These are phyloP conservation scores for Coregonus ussuriensis DNA, from an alignment of 2,797 vertebrate genomes.

Conservation along the genomic window DNA sequence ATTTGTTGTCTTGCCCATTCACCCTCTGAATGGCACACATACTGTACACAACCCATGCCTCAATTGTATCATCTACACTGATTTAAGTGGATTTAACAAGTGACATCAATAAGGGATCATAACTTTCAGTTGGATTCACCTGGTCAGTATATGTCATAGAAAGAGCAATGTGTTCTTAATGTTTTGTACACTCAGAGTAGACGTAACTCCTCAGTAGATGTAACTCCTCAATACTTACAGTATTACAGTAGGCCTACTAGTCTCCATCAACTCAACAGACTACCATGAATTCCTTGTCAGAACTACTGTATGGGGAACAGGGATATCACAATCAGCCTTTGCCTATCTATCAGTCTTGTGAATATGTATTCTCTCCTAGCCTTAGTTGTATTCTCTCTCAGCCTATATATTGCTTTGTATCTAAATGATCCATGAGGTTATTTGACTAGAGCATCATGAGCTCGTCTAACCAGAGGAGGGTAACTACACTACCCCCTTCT, in stretches of 20 bases:
- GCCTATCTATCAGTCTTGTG: constrained; percentile 14
- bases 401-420: constrained; percentile 4
- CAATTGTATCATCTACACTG: too few species aligned
- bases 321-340: not conserved
- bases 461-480: constrained; percentile 6
- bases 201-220: not conserved
- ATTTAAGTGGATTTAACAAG: too few species aligned
- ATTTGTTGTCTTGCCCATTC: too few species aligned
- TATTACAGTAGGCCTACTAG: not conserved
- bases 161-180: too few species aligned
- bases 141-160: too few species aligned
- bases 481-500: not conserved
- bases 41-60: too few species aligned
- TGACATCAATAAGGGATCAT: too few species aligned
- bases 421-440: constrained; percentile 6
- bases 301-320: not conserved
- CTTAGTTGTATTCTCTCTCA: constrained; percentile 13
- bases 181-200: not conserved
- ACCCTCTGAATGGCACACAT: too few species aligned
- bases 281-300: not conserved
- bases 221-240: not conserved
- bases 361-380: constrained; percentile 21
- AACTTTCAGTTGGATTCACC: too few species aligned
- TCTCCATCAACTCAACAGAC: not conserved
- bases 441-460: constrained; percentile 29